phyloP scores from a whole-genome alignment of 2,113 vertebrate species.

The Microcebus lehilahytsara region DNA sequence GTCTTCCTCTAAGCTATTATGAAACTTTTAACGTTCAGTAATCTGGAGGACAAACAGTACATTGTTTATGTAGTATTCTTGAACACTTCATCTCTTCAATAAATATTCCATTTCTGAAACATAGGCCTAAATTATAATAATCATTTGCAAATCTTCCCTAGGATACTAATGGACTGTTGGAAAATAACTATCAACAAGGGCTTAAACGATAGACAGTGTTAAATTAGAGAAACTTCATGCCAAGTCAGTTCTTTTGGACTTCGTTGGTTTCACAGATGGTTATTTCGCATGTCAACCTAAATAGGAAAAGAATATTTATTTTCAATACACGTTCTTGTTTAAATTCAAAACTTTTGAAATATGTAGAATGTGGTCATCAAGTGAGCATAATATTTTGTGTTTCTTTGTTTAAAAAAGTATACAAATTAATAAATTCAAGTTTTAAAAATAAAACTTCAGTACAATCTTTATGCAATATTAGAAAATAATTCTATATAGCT shows the following conservation, averaged over 20 bases:
- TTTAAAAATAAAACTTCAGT: slow-evolving; percentile 60
- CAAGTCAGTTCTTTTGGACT: slow-evolving; percentile 41
- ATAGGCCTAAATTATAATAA: slow-evolving; percentile 41
- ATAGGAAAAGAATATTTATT: slow-evolving; percentile 50
- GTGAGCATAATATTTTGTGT: neutral
- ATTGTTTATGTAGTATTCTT: neutral
- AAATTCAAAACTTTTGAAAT: slow-evolving; percentile 47
- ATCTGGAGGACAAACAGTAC: neutral
- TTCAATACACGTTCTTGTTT: neutral
- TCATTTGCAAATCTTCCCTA: slow-evolving; percentile 36
- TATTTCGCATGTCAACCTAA: neutral
- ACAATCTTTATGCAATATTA: slow-evolving; percentile 17
- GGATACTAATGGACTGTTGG: slow-evolving; percentile 65
- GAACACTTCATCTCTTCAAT: slow-evolving; percentile 38
- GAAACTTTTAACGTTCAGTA: slow-evolving; percentile 6
- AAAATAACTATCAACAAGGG: slow-evolving; percentile 65
- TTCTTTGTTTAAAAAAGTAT: slow-evolving; percentile 22
- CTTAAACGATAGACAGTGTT: slow-evolving; percentile 29
- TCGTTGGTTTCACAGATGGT: slow-evolving; percentile 56
- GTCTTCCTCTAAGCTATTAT: neutral
- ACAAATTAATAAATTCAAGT: neutral
- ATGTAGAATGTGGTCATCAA: neutral
- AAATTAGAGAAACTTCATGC: slow-evolving; percentile 39
- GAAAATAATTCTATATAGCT: slow-evolving; percentile 26
- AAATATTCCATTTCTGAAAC: slow-evolving; percentile 44